Percentiles rank a stretch among this genome's conserved stretches.
Evolutionary conservation across 2,113 vertebrate genomes (phyloP).

Genomic region (Castor canadensis): DNA sequence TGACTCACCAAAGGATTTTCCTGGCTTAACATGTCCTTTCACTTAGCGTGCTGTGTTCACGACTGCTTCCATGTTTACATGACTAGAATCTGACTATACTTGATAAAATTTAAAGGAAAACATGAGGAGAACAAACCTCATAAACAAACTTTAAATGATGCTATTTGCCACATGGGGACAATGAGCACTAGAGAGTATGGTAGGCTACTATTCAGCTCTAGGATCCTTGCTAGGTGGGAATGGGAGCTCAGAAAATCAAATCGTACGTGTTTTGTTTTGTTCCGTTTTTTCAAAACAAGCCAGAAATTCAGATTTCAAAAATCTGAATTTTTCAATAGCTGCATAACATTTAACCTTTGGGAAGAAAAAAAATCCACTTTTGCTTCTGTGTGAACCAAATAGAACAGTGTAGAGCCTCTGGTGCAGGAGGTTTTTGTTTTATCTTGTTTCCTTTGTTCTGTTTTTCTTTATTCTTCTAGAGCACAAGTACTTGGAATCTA

Average conservation of each 20-base stretch:
- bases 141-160: slow-evolving; percentile 15
- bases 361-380: slow-evolving; percentile 13
- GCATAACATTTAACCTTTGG: not conserved
- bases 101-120: slow-evolving; percentile 8
- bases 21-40: not conserved
- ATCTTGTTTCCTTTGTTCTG: not conserved
- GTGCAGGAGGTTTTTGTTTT: not conserved
- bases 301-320: slow-evolving; percentile 45
- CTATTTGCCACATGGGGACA: not conserved
- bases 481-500: not conserved
- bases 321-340: not conserved
- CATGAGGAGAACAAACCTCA: not conserved
- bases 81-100: not conserved
- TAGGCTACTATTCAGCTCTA: not conserved
- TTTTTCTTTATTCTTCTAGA: slow-evolving; percentile 30
- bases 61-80: not conserved
- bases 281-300: too few species aligned
- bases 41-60: not conserved
- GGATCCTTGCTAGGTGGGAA: not conserved
- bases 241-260: not conserved
- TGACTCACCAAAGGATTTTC: not conserved
- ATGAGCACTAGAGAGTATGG: not conserved
- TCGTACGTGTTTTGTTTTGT: not conserved
- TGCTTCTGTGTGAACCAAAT: not conserved
- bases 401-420: not conserved